Percentiles rank a stretch among this genome's conserved stretches.
Conservation (phyloP, 2,797 vertebrate species). For the Syndactyla subalaris region DNA sequence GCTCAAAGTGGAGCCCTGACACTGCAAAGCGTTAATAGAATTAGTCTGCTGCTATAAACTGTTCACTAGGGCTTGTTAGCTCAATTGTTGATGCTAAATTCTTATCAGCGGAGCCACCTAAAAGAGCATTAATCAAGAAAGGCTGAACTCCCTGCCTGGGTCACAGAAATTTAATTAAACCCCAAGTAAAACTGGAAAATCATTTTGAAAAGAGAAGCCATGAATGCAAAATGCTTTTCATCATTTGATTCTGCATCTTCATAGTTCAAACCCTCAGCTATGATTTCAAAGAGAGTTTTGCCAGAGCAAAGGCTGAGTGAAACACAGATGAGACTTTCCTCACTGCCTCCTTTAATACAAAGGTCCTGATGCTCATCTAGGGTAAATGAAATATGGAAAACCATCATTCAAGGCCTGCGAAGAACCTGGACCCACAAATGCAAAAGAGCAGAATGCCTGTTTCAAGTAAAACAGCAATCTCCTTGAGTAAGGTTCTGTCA, state of each 20-base stretch:
- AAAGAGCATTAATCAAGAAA: constrained; percentile 64
- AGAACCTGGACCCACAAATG: neutral
- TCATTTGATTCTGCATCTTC: neutral
- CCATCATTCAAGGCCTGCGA: neutral
- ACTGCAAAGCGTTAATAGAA: constrained; percentile 59
- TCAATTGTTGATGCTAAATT: constrained; percentile 59
- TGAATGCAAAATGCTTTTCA: constrained; percentile 37
- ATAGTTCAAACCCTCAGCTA: neutral
- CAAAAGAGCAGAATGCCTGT: neutral
- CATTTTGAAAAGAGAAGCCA: constrained; percentile 50
- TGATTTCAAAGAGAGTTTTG: constrained; percentile 24
- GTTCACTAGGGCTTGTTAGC: constrained; percentile 56
- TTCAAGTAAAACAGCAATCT: neutral
- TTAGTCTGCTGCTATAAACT: constrained; percentile 54
- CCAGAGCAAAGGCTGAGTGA: neutral
- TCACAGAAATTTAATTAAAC: constrained; percentile 67
- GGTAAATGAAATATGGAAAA: neutral
- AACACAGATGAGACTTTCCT: neutral
- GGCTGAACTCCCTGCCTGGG: constrained; percentile 41
- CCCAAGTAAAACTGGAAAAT: constrained; percentile 52
- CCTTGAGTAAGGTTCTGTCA: neutral
- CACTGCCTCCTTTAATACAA: neutral
- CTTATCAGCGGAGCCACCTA: constrained; percentile 69
- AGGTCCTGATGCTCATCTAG: neutral
- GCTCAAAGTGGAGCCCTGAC: constrained; percentile 51